Evolutionary conservation across 2,888 invertebrate genomes (phyloP), one percentile per base, ranked within the genome.

Genomic region (Nipponacmea schrenckii): DNA sequence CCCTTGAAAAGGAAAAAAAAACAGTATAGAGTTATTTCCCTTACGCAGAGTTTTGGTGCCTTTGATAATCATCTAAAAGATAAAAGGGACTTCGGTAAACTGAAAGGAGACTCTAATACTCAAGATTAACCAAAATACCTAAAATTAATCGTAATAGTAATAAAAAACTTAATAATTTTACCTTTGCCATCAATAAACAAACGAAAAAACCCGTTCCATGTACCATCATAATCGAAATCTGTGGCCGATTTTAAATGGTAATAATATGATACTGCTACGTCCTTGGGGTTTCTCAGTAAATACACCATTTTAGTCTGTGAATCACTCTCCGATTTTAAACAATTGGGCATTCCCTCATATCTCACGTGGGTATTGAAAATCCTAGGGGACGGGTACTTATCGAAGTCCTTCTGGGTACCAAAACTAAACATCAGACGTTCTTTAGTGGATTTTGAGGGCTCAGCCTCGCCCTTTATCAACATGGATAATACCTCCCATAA

Each of bases 181-280:
- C 80, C 70, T 69, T 76, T 74, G 24, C 77, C 74, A 20, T 79
- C 69, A 20, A 78, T 8, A 67, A 81, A 81, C 27, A 79, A 46
- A 1, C 70, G 64, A 12, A 79, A 73, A 65, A 76, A 79, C 46
- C 75, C 64, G 31, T 77, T 72, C 74, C 77, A 81, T 26, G 71
- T 69, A 20, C 80, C 80, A n/a, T 73, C 64, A 48, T 81, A 81
- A 14, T 72, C 78, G 62, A 78, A 78, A 31, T 70, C 67, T 17
- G 44, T 31, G 24, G 77, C 68, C 3, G 72, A 64, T 12, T 50
- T 46, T n/a, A 62, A 20, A 39, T 74, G 75, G 26, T 78, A 63
- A 48, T 76, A 78, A 45, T 65, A 71, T 7, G 78, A 78, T 46
- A 78, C 74, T 14, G 74, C 72, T 3, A 76, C 62, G 62, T 78